Conservation (phyloP, 2,113 vertebrate genomes). For the Oncorhynchus clarkii region DNA sequence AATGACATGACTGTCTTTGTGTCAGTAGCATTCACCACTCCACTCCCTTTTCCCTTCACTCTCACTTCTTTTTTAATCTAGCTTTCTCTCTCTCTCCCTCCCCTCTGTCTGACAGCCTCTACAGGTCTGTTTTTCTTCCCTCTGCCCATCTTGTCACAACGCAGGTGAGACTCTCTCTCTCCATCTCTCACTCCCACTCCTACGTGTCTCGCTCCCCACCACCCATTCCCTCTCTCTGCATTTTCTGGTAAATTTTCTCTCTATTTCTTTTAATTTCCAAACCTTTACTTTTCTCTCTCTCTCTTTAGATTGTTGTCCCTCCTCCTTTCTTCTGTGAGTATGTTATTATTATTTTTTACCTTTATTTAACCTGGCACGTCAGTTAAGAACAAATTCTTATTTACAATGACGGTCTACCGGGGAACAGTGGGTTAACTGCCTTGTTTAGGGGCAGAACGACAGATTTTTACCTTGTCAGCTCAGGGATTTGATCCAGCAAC, state of each 20-base stretch:
- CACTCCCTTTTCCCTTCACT: constrained; percentile 1
- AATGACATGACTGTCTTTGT: constrained; percentile 57
- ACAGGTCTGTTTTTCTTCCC: constrained; percentile 23
- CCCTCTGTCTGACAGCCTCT: not conserved
- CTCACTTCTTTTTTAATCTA: not conserved
- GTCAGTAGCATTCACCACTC: constrained; percentile 24
- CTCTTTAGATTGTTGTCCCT: constrained; percentile 1
- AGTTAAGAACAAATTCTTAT: not conserved
- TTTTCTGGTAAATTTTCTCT: constrained; percentile 21
- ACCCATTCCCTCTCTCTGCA: constrained; percentile 2
- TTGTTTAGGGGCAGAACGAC: too few relatives aligned
- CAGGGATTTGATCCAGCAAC: too few relatives aligned
- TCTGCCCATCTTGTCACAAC: constrained; percentile 50
- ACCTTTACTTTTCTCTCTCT: not conserved
- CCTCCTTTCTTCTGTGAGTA: constrained; percentile 2
- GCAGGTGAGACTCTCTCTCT: constrained; percentile 36
- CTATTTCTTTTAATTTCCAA: not conserved
- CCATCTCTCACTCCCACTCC: constrained; percentile 24
- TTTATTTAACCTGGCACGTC: constrained; percentile 6
- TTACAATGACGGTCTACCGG: not conserved
- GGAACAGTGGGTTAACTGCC: too few relatives aligned
- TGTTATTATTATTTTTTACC: not conserved
- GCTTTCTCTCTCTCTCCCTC: constrained; percentile 4
- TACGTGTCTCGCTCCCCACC: constrained; percentile 7
- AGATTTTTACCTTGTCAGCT: too few relatives aligned